Evolutionary conservation across 2,797 vertebrate genomes (phyloP), one percentile per base, ranked within the genome.

Genomic region (Pseudocheirus occidentalis): DNA sequence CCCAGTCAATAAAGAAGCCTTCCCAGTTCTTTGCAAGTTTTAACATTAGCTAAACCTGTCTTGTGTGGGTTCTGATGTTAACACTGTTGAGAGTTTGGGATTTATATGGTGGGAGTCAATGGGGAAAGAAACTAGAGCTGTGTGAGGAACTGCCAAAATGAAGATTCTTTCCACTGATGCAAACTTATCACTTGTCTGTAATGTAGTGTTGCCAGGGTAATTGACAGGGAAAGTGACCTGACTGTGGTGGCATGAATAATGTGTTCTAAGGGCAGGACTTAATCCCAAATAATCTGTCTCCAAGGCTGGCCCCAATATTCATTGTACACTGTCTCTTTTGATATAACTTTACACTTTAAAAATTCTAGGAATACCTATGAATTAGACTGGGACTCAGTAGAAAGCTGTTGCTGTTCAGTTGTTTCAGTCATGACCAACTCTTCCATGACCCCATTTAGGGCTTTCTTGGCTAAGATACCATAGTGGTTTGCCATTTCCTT

Each of bases 371-470:
- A 46, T 87, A 27, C 40, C 27, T 50, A 27, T 87, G 21, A 87
- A 46, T 87, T 50, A 50, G 40, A 81, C 21, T 27, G 40, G 40
- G 9, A 46, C 40, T 50, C 2, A 50, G 28, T 28, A 27, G 46
- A 87, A 46, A 50, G 10, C 3, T 81, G 24, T 46, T 81, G 16
- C 21, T 46, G 73, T 46, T 46, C 10, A 27, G 21, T 87, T 4
- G 12, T 87, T 87, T 87, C 21, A 87, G 40, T 50, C 21, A 27
- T 16, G 40, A 50, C 10, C 40, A 4, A 4, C 24, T 87, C 40
- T 87, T 87, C 1, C 1, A 4, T 50, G 24, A 12, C 2, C 1
- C 3, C n/a, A 73, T 46, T 50, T 27, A 1, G 40, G 21, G 0
- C 10, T 87, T 81, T 46, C n/a, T 46, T 81, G 31, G 40, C 11